Evolutionary conservation across 2,113 vertebrate genomes (phyloP).

Genomic region (Promerops cafer): DNA sequence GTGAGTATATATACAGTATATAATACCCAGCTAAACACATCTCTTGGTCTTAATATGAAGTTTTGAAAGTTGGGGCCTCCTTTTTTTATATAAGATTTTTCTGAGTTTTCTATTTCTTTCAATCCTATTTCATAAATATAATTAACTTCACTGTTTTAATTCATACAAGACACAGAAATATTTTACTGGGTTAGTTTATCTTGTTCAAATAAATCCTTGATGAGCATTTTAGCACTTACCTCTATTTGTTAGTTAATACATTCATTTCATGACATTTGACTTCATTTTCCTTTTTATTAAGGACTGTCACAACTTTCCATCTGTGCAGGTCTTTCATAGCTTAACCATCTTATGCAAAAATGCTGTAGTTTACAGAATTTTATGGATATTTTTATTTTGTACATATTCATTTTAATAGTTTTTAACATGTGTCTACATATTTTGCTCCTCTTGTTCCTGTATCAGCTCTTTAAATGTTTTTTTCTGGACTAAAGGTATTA

Average conservation of each 20-base stretch:
- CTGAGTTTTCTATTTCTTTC: not conserved
- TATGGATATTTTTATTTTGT: not conserved
- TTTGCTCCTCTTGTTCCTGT: not conserved
- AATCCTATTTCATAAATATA: not conserved
- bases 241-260: conserved; percentile 33
- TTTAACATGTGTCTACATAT: not conserved
- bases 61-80: not conserved
- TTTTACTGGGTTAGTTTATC: conserved; percentile 12
- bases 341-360: not conserved
- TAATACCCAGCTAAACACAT: not conserved
- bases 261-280: not conserved
- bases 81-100: not conserved
- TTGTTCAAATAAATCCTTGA: conserved; percentile 20
- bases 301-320: not conserved
- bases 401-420: not conserved
- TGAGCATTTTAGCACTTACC: not conserved
- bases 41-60: not conserved
- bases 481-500: not conserved
- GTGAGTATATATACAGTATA: not conserved
- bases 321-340: not conserved
- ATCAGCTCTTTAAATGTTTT: not conserved
- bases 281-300: not conserved
- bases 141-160: not conserved
- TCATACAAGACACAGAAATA: not conserved
- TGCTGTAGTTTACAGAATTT: not conserved